phyloP scores from a whole-genome alignment of 2,797 vertebrate species.

The Lepus townsendii region DNA sequence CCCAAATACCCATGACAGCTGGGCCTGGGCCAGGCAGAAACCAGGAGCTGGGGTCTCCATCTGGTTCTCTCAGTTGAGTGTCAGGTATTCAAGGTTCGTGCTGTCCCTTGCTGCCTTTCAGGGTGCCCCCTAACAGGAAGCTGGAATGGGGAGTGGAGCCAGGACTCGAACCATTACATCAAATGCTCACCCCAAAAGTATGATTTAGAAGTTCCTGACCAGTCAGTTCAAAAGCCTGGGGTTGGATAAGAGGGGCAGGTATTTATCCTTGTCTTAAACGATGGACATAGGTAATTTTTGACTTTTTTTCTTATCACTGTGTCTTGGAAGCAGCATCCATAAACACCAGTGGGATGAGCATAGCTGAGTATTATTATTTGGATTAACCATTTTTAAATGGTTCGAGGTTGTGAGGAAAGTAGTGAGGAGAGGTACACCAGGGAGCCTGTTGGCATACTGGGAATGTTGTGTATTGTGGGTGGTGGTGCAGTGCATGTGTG shows the following conservation, averaged over 20 bases:
- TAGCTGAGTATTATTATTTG: constrained; percentile 6
- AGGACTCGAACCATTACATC: no score
- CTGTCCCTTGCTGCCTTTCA: no score
- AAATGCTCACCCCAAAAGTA: no score
- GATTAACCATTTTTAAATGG: not conserved
- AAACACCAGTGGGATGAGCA: not conserved
- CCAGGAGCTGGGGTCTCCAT: no score
- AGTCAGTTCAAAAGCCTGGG: not conserved
- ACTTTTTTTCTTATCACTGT: not conserved
- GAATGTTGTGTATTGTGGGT: constrained; percentile 1
- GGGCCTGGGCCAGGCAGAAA: no score
- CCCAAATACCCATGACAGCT: no score
- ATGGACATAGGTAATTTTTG: not conserved
- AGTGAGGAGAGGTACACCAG: not conserved
- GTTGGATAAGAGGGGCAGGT: not conserved
- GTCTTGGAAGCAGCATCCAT: constrained; percentile 35
- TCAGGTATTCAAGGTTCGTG: no score
- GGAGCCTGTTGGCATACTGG: not conserved
- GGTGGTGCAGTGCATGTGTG: not conserved
- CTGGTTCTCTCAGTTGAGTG: no score
- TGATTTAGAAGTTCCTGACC: not conserved
- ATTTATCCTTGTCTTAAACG: not conserved
- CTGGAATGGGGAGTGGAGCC: no score
- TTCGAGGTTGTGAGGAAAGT: not conserved
- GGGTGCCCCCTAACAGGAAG: no score